phyloP scores from a whole-genome alignment of 2,888 invertebrate genomes.

The Trichacis sp. region DNA sequence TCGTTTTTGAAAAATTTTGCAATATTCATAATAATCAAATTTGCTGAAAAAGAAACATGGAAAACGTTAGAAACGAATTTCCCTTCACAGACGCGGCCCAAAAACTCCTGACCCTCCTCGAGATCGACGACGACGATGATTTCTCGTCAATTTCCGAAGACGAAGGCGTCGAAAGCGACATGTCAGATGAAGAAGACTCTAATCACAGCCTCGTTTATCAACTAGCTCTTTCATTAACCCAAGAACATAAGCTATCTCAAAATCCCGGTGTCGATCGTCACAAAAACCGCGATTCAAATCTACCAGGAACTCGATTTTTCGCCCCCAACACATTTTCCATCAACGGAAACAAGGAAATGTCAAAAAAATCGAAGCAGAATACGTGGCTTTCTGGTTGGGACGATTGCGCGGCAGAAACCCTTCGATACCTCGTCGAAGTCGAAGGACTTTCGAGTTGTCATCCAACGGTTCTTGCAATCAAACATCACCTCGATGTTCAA shows the following conservation, averaged over 20 bases:
- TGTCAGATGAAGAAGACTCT: slow-evolving; percentile 47
- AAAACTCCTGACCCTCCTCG: slow-evolving; percentile 57
- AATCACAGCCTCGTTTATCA: slow-evolving; percentile 55
- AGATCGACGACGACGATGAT: slow-evolving; percentile 53
- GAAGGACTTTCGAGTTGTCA: slow-evolving; percentile 60
- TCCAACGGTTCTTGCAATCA: slow-evolving; percentile 63
- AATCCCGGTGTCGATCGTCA: slow-evolving; percentile 39
- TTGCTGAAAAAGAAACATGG: slow-evolving; percentile 3
- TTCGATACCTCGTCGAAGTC: slow-evolving; percentile 61
- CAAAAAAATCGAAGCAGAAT: slow-evolving; percentile 19
- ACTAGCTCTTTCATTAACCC: slow-evolving; percentile 55
- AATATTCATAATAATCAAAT: too few relatives aligned
- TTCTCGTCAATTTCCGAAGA: slow-evolving; percentile 58
- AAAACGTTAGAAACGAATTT: background rate
- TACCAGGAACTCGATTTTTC: slow-evolving; percentile 22
- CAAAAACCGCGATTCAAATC: background rate
- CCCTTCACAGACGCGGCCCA: slow-evolving; percentile 55
- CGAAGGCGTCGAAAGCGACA: slow-evolving; percentile 62
- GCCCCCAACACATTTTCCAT: slow-evolving; percentile 1
- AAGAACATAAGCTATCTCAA: slow-evolving; percentile 55
- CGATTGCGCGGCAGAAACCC: slow-evolving; percentile 59
- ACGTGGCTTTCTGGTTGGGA: slow-evolving; percentile 62
- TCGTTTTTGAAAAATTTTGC: too few relatives aligned
- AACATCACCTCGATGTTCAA: slow-evolving; percentile 58
- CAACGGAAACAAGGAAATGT: background rate